Evolutionary conservation across 2,888 invertebrate genomes (phyloP), one percentile per base, ranked within the genome.

Genomic region (Tortricodes alternella): DNA sequence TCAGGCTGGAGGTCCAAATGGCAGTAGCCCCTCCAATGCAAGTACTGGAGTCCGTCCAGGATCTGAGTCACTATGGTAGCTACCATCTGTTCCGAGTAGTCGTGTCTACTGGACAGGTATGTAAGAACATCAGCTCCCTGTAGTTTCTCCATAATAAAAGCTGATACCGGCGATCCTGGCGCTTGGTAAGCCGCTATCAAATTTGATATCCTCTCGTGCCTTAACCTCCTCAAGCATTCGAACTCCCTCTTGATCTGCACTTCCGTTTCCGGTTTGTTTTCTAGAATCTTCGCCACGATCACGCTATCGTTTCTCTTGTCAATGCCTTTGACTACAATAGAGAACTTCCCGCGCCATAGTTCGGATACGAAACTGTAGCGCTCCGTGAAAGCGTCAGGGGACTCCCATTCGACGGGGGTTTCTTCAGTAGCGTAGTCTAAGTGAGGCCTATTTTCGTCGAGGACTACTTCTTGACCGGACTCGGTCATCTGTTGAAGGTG

Each of bases 1-100:
- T 98, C 98, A 0, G 99, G 99, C 81, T 99, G 97, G 44, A 98
- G 90, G 79, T 98, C 96, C 60, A 98, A 86, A 80, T 98, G 97
- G 67, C 96, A 96, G 65, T 94, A 94, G 2, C 98, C 98, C 70
- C 97, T 93, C 96, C 98, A 98, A 83, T 99, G 99, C 34, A 99
- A 89, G 82, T 98, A 99, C 83, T 98, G 98, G 0, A 99, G 88
- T 0, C 95, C 98, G 73, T 98, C 97, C 53, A 98, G 85, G 0
- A 97, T 88, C 89, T 99, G 99, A 2, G 94, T 93, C 35, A 98
- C 93, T 18, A 98, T 95, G 1, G 94, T 94, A 0, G 97, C 96
- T 0, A 99, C 97, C 83, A 95, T 95, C 83, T 98, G 97, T 82
- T 99, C 99, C 0, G 95, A 94, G 83, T 98, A 99, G 69, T 97